Conservation (phyloP, 1,140 invertebrate species). For the Cyclina sinensis region DNA sequence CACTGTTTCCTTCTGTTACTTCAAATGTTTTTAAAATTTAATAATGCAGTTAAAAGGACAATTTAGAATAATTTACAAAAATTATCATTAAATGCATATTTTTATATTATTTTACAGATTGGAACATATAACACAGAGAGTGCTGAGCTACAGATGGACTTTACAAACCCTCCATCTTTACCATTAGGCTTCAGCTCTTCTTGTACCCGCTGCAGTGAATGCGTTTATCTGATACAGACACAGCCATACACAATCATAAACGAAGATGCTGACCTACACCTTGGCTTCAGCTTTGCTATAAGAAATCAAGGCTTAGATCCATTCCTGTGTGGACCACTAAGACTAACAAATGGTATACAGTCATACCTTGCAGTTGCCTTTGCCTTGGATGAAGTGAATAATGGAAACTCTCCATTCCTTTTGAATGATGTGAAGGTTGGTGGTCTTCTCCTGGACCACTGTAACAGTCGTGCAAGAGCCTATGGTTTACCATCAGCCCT, state of each 20-base stretch:
- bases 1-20: no score
- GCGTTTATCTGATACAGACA: slow-evolving; percentile 73
- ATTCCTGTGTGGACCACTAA: slow-evolving; percentile 83
- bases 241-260: slow-evolving; percentile 63
- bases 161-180: slow-evolving; percentile 40
- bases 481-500: slow-evolving; percentile 75
- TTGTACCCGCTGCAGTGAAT: slow-evolving; percentile 77
- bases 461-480: slow-evolving; percentile 75
- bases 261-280: slow-evolving; percentile 74
- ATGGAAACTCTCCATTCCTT: slow-evolving; percentile 72
- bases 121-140: slow-evolving; percentile 70
- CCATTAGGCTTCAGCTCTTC: slow-evolving; percentile 45
- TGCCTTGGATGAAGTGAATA: slow-evolving; percentile 92
- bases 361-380: slow-evolving; percentile 93
- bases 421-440: slow-evolving; percentile 79
- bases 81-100: no score
- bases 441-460: slow-evolving; percentile 79
- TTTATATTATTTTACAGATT: no score
- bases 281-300: slow-evolving; percentile 80
- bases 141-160: slow-evolving; percentile 45
- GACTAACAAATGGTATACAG: slow-evolving; percentile 88
- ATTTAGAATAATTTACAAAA: no score
- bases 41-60: no score
- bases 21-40: no score
- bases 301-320: slow-evolving; percentile 71